Conservation (phyloP, 2,888 invertebrate genomes). For the Syrista parreyssii region DNA sequence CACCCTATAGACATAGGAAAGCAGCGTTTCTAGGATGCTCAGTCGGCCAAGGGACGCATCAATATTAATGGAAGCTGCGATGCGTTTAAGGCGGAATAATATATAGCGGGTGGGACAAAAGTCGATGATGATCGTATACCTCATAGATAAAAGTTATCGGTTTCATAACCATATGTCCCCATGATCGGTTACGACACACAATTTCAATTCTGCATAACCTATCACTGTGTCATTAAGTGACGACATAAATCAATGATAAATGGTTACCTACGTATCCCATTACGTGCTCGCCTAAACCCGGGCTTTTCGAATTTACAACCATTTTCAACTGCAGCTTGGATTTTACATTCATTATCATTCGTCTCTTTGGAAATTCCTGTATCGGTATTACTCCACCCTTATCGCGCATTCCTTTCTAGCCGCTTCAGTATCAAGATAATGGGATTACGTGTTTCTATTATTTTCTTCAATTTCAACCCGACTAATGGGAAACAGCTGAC, state of each 20-base stretch:
- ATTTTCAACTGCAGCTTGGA: neutral
- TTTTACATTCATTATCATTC: neutral
- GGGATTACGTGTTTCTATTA: neutral
- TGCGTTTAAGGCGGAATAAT: constrained; percentile 48
- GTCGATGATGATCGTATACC: neutral
- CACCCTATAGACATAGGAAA: neutral
- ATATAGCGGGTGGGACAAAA: constrained; percentile 25
- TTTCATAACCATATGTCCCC: constrained; percentile 25
- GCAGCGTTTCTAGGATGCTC: neutral
- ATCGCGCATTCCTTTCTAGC: neutral
- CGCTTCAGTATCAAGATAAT: neutral
- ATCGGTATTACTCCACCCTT: neutral
- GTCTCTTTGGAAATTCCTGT: neutral
- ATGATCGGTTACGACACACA: constrained; percentile 33
- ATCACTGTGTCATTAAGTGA: constrained; percentile 34
- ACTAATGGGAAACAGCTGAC: neutral
- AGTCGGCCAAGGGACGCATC: constrained; percentile 32
- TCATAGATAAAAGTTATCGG: neutral
- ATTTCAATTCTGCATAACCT: constrained; percentile 40
- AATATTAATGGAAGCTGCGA: constrained; percentile 50
- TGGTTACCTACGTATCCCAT: neutral
- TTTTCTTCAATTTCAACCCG: neutral
- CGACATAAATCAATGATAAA: constrained; percentile 1
- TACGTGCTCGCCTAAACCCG: neutral
- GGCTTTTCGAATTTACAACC: neutral